These are phyloP conservation scores for Seladonia tumulorum DNA, from an alignment of 2,888 invertebrate species.

Conservation along the genomic window DNA sequence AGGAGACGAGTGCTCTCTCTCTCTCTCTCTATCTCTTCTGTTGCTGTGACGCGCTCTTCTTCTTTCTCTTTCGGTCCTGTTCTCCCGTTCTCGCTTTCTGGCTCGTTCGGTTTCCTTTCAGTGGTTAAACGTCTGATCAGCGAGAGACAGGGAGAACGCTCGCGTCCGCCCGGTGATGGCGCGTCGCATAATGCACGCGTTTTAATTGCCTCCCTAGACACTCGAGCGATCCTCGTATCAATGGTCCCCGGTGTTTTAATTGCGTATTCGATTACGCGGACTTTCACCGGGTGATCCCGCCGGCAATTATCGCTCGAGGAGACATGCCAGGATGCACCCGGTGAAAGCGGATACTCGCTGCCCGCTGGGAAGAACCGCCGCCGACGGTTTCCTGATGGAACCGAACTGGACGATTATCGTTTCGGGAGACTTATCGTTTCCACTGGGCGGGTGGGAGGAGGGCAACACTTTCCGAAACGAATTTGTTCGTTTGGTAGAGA, in stretches of 20 bases:
- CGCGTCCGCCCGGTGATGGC: constrained; percentile 49
- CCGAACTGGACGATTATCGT: constrained; percentile 8
- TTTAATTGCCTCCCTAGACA: constrained; percentile 67
- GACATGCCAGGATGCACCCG: constrained; percentile 40
- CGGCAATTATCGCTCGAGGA: constrained; percentile 63
- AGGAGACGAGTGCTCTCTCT: constrained; percentile 20
- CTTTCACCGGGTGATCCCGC: constrained; percentile 67
- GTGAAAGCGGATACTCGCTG: constrained; percentile 52
- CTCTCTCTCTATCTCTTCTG: neutral
- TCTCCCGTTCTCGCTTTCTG: neutral
- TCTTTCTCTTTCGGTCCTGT: neutral
- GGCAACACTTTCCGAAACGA: neutral
- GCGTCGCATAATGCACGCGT: constrained; percentile 65
- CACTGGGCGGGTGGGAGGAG: no score
- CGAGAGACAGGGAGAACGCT: constrained; percentile 5
- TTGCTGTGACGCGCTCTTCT: neutral
- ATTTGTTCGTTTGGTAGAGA: neutral
- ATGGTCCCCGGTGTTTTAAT: constrained; percentile 70
- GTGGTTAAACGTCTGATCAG: constrained; percentile 53
- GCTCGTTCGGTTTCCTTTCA: constrained; percentile 24
- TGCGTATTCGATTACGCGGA: constrained; percentile 68
- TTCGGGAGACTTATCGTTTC: neutral
- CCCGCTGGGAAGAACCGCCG: constrained; percentile 29
- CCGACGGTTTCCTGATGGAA: constrained; percentile 30
- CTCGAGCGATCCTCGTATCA: constrained; percentile 70